Evolutionary conservation across 2,888 invertebrate species (phyloP).

Genomic region (Ennomos quercinarius): DNA sequence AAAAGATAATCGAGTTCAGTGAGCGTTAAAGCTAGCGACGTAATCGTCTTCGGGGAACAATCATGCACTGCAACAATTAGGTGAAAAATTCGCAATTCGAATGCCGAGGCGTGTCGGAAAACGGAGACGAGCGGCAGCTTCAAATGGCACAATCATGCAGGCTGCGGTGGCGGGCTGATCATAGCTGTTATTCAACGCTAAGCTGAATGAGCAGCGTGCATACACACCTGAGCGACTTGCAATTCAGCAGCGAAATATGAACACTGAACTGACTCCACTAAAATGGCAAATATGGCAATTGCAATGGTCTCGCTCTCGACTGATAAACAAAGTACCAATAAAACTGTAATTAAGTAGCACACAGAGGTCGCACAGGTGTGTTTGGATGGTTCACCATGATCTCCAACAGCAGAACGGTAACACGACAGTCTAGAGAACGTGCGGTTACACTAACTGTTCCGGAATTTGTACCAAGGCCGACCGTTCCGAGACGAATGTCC

Average conservation of each 20-base stretch:
- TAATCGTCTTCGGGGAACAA: conserved; percentile 39
- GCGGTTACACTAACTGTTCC: conserved; percentile 64
- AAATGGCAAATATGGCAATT: too few species aligned
- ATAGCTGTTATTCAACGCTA: conserved; percentile 2
- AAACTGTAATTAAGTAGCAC: too few species aligned
- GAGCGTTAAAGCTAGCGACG: conserved; percentile 11
- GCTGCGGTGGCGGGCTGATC: conserved; percentile 34
- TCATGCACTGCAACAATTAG: conserved; percentile 44
- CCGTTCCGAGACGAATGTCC: conserved; percentile 57
- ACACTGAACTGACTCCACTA: too few species aligned
- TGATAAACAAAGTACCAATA: too few species aligned
- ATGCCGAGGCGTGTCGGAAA: conserved; percentile 41
- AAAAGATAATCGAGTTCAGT: conserved; percentile 6
- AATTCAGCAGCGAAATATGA: too few species aligned
- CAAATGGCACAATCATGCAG: conserved; percentile 50
- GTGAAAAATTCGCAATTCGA: conserved; percentile 42
- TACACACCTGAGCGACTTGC: too few species aligned
- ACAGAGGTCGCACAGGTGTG: conserved; percentile 2
- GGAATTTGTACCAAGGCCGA: conserved; percentile 70
- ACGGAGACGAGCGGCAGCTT: conserved; percentile 38
- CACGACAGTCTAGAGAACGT: conserved; percentile 56
- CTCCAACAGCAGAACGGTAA: conserved; percentile 66
- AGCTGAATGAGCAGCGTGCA: neutral
- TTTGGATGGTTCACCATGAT: neutral
- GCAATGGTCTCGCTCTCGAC: too few species aligned